Conservation (phyloP, 2,888 invertebrate species). For the Nomada hirtipes region DNA sequence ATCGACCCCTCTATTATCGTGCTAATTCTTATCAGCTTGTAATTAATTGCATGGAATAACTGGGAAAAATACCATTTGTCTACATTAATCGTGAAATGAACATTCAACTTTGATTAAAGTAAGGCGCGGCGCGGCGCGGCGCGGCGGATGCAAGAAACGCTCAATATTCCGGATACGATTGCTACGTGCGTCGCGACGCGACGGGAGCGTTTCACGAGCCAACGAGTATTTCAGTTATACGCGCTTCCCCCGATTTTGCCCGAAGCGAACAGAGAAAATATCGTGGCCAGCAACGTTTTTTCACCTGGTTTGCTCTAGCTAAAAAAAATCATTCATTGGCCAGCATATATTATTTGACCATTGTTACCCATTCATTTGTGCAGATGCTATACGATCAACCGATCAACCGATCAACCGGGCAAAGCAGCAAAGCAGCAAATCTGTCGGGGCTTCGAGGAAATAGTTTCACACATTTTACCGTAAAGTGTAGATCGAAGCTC, state of each 20-base stretch:
- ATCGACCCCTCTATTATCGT: neutral
- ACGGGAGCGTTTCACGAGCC: constrained; percentile 68
- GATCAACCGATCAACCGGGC: too few species aligned
- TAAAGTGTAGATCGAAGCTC: neutral
- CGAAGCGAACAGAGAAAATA: neutral
- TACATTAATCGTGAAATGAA: constrained; percentile 57
- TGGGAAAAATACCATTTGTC: too few species aligned
- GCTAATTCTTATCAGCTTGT: constrained; percentile 46
- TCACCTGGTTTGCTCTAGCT: too few species aligned
- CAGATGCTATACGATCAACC: too few species aligned
- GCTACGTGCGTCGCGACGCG: constrained; percentile 62
- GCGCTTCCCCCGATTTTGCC: constrained; percentile 30
- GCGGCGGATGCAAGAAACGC: constrained; percentile 41
- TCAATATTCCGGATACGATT: constrained; percentile 72
- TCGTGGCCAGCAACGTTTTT: too few species aligned
- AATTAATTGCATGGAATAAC: neutral
- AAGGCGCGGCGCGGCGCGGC: too few species aligned
- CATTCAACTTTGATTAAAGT: constrained; percentile 53
- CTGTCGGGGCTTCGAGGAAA: too few species aligned
- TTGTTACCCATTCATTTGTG: too few species aligned
- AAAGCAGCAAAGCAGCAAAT: neutral
- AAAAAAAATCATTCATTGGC: too few species aligned
- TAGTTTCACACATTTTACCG: neutral
- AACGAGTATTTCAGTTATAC: constrained; percentile 71
- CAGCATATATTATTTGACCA: too few species aligned